phyloP scores from a whole-genome alignment of 30 jellyfish, hydroid and myxozoan genomes.

The Catostylus mosaicus region DNA sequence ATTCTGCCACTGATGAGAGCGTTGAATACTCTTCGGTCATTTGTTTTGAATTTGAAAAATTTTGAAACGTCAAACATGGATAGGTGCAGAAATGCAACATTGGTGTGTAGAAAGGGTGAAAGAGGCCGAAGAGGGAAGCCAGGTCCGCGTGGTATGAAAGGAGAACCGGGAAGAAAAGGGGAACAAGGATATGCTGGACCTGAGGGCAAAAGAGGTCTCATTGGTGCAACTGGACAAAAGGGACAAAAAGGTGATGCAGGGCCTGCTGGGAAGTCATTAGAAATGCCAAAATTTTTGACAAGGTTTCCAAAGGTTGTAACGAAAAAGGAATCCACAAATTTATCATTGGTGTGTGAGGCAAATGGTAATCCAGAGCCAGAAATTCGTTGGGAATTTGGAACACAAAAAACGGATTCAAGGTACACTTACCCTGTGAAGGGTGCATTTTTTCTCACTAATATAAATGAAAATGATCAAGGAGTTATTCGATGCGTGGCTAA shows the following conservation, averaged over 20 bases:
- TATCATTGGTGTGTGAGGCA: slow-evolving; percentile 24
- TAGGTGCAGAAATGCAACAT: slow-evolving; percentile 6
- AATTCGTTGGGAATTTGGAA: slow-evolving; percentile 22
- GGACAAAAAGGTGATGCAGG: slow-evolving; percentile 45
- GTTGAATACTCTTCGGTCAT: not conserved
- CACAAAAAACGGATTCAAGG: slow-evolving; percentile 19
- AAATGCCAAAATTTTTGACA: slow-evolving; percentile 6
- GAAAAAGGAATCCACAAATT: slow-evolving; percentile 4
- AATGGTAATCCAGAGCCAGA: slow-evolving; percentile 27
- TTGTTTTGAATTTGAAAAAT: not conserved
- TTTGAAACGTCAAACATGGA: not conserved
- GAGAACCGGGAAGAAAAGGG: slow-evolving; percentile 9
- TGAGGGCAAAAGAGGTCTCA: not conserved
- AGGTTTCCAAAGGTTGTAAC: not conserved
- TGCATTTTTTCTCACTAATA: not conserved
- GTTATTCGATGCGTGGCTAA: slow-evolving; percentile 26
- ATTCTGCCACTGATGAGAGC: not conserved
- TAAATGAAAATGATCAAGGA: slow-evolving; percentile 14
- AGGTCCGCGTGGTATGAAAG: slow-evolving; percentile 14
- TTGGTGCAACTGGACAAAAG: slow-evolving; percentile 16
- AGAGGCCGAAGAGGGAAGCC: slow-evolving; percentile 23
- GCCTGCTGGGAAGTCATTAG: slow-evolving; percentile 14
- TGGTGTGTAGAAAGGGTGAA: slow-evolving; percentile 18
- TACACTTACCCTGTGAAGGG: slow-evolving; percentile 22
- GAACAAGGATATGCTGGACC: not conserved